phyloP scores from a whole-genome alignment of 1,140 invertebrate genomes.

The Spodoptera frugiperda region DNA sequence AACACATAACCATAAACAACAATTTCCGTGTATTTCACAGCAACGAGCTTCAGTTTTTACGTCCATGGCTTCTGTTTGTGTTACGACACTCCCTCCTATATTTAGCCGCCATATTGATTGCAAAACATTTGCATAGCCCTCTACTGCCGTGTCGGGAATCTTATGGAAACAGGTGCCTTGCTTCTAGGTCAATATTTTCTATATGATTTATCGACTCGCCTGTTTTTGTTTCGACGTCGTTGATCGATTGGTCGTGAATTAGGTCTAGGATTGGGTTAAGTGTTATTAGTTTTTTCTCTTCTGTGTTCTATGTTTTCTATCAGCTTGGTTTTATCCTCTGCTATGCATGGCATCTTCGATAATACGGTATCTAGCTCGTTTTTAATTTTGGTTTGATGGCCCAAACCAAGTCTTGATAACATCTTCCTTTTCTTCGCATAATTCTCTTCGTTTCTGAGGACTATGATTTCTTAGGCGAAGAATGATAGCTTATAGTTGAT shows the following conservation, averaged over 20 bases:
- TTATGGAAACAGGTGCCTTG: conserved; percentile 10
- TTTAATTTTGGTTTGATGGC: too few relatives aligned
- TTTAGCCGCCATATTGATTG: conserved; percentile 26
- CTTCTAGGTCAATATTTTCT: conserved; percentile 15
- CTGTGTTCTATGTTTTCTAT: too few relatives aligned
- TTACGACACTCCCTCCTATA: conserved; percentile 29
- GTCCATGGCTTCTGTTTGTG: conserved; percentile 5
- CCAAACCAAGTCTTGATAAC: too few relatives aligned
- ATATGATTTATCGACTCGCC: neutral
- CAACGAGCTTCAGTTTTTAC: conserved; percentile 15
- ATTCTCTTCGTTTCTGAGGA: too few relatives aligned
- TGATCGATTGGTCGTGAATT: neutral
- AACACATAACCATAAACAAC: neutral
- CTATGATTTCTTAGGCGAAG: too few relatives aligned
- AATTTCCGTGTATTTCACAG: neutral
- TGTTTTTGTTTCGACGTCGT: neutral
- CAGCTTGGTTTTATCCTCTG: too few relatives aligned
- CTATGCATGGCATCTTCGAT: too few relatives aligned
- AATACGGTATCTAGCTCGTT: too few relatives aligned
- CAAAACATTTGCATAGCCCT: conserved; percentile 38
- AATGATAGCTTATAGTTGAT: too few relatives aligned
- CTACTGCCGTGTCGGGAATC: neutral
- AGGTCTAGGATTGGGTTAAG: too few relatives aligned
- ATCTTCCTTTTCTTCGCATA: too few relatives aligned
- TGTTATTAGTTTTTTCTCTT: too few relatives aligned